phyloP scores from a whole-genome alignment of 2,888 invertebrate species.

The Hyposoter didymator region DNA sequence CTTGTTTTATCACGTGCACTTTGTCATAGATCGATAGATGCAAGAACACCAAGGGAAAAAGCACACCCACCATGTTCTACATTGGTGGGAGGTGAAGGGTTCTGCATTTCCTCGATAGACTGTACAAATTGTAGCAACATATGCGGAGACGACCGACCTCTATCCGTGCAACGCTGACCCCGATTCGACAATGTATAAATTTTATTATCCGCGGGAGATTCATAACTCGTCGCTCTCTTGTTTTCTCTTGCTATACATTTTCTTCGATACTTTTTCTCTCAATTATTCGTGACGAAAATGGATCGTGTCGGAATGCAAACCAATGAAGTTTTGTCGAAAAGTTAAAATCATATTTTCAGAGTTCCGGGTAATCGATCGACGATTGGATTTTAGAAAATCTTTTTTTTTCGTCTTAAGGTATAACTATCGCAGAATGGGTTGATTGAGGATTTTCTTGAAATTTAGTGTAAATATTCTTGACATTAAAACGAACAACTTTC shows the following conservation, averaged over 20 bases:
- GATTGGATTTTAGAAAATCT: background rate
- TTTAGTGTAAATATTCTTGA: too few relatives aligned
- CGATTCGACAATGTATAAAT: slow-evolving; percentile 56
- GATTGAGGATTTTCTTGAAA: too few relatives aligned
- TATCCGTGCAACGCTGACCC: slow-evolving; percentile 59
- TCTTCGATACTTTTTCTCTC: background rate
- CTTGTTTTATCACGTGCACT: slow-evolving; percentile 24
- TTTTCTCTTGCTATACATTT: background rate
- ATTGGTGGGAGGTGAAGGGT: background rate
- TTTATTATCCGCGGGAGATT: slow-evolving; percentile 58
- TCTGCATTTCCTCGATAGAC: slow-evolving; percentile 37
- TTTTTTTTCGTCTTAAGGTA: background rate
- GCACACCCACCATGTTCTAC: background rate
- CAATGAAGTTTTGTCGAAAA: background rate
- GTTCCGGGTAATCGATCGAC: background rate
- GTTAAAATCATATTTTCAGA: background rate
- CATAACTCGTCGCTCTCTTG: slow-evolving; percentile 24
- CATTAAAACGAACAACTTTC: too few relatives aligned
- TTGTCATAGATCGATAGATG: slow-evolving; percentile 56
- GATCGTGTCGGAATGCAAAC: background rate
- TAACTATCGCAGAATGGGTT: too few relatives aligned
- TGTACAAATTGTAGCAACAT: slow-evolving; percentile 50
- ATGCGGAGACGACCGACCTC: slow-evolving; percentile 46
- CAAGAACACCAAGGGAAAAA: slow-evolving; percentile 11
- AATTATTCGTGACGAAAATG: slow-evolving; percentile 1